phyloP scores from a whole-genome alignment of 2,113 vertebrate genomes.

The Odontophorus gujanensis region DNA sequence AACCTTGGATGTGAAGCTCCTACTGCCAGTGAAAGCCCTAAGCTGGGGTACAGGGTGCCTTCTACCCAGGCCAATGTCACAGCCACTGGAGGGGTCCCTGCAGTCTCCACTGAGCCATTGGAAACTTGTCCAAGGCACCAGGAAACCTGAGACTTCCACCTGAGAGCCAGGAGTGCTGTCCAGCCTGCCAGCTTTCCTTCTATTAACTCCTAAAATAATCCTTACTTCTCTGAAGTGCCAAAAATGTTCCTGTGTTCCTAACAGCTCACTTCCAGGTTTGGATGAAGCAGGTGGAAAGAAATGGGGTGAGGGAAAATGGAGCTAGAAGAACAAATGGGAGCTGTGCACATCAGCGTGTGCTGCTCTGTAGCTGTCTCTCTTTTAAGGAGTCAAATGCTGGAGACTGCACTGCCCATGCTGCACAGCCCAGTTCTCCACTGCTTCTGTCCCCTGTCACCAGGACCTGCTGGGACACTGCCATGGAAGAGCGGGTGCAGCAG shows the following conservation, averaged over 20 bases:
- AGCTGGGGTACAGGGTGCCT: neutral
- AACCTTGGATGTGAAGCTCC: neutral
- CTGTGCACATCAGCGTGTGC: neutral
- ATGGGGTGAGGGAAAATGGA: neutral
- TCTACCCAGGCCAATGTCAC: neutral
- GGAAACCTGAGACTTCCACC: slow-evolving; percentile 51
- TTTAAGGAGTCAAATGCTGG: neutral
- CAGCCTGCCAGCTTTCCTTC: neutral
- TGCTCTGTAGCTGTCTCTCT: neutral
- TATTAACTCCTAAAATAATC: slow-evolving; percentile 45
- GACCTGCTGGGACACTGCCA: neutral
- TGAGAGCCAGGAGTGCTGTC: neutral
- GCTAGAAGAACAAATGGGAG: neutral
- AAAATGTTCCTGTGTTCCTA: neutral
- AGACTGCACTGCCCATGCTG: neutral
- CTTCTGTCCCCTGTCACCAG: accelerated
- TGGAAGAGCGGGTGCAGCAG: slow-evolving; percentile 52
- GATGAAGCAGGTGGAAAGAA: neutral
- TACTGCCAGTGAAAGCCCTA: neutral
- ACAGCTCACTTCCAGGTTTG: neutral
- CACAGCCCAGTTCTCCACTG: neutral
- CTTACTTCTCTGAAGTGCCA: neutral
- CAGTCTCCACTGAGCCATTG: neutral
- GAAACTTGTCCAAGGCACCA: slow-evolving; percentile 10
- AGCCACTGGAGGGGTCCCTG: neutral